Base-by-base conservation (phyloP, 2,797 vertebrate genomes). In the Lagodon rhomboides region DNA sequence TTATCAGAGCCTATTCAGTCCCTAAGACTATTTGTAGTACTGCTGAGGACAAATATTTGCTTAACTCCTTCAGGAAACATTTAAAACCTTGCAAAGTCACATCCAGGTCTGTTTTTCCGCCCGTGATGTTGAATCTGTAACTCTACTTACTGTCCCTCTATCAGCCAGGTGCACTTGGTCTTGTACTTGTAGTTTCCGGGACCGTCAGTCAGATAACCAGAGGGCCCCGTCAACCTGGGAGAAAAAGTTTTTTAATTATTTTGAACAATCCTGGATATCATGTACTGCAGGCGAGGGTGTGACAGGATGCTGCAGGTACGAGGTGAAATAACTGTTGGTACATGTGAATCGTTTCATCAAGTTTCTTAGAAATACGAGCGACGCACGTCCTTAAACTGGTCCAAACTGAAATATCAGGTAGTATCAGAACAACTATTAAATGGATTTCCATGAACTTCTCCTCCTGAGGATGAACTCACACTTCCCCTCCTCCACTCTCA, bases 161-260 rank as follows among this genome's bases (percentile, higher is more conserved):
- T 98, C 2, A 99, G 97, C 98, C 98, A 99, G 0, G 98, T 99
- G 90, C 98, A 99, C 80, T 99, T 99, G 3, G 98, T 99, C 94
- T 99, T 99, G 93, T 98, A 98, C 90, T 99, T 99, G 91, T 99
- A 99, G 95, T 99, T 98, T 49, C 98, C 98, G 60, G 97, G 97
- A 83, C 98, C 98, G 70, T 99, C 98, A 0, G 97, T 97, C 85
- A 99, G 94, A 50, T 95, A 96, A 16, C 98, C 98, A 12, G 96
- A 97, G 63, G 96, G 92, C 27, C 96, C 98, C n/a, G 96, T 97
- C 89, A 99, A 87, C 85, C 98, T 99, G 92, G 12, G 88, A 75
- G 11, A n/a, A 15, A 17, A 43, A 30, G 30, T 44, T 44, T 44
- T 12, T 12, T 11, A 13, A 3, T 44, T 44, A 44, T 3, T 44